These are phyloP conservation scores for Chesias legatella DNA, from an alignment of 2,888 invertebrate genomes.

Conservation along the genomic window DNA sequence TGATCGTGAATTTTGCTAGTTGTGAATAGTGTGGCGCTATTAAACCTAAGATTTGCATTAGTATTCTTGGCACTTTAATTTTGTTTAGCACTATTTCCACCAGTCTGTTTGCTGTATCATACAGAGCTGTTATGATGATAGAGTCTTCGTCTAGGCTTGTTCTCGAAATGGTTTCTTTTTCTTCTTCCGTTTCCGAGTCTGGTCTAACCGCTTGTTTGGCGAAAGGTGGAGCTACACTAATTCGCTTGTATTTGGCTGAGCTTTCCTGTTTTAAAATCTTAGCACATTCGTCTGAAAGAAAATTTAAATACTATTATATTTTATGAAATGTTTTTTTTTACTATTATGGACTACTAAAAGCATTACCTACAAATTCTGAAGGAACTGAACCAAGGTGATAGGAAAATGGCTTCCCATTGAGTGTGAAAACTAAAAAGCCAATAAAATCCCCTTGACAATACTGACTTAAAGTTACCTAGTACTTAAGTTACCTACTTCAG, in stretches of 20 bases:
- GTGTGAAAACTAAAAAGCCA: no score
- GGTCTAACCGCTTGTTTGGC: background rate
- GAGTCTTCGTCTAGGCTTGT: slow-evolving; percentile 7
- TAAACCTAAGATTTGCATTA: slow-evolving; percentile 43
- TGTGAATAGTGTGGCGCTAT: slow-evolving; percentile 34
- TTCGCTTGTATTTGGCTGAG: slow-evolving; percentile 1
- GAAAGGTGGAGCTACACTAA: background rate
- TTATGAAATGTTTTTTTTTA: no score
- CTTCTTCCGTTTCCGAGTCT: slow-evolving; percentile 3
- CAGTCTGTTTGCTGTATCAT: slow-evolving; percentile 40
- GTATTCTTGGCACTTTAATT: slow-evolving; percentile 30
- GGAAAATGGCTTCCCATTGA: no score
- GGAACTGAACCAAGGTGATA: no score
- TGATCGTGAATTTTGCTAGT: slow-evolving; percentile 40
- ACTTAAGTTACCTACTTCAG: no score
- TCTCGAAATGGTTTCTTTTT: slow-evolving; percentile 4
- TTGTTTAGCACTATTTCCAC: slow-evolving; percentile 40
- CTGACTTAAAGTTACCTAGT: no score
- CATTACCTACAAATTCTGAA: no score
- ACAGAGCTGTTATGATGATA: slow-evolving; percentile 34
- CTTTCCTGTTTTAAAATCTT: slow-evolving; percentile 3
- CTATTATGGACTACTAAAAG: no score
- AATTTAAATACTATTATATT: no score
- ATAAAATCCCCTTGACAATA: no score
- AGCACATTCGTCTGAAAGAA: slow-evolving; percentile 11